A percentile compares a stretch with the other conserved stretches of the same genome.
These are phyloP conservation scores for Falco novaeseelandiae DNA, from an alignment of 2,797 vertebrate species.

Conservation along the genomic window DNA sequence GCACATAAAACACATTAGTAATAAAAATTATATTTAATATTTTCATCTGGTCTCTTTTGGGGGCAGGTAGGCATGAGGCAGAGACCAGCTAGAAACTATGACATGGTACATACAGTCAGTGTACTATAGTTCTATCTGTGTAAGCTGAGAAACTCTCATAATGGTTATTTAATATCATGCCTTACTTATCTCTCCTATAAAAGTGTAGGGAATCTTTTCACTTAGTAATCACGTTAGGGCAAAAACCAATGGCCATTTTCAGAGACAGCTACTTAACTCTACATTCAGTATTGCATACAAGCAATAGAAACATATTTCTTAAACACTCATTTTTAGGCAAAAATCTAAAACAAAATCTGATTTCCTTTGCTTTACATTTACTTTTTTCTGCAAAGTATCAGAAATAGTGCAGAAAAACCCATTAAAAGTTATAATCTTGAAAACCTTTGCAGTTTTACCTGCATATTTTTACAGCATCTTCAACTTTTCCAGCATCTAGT, in stretches of 20 bases:
- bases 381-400: neutral
- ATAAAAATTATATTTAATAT: neutral
- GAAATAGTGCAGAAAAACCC: neutral
- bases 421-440: neutral
- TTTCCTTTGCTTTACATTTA: neutral
- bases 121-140: neutral
- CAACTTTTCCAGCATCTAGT: constrained; percentile 83
- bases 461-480: constrained; percentile 87
- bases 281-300: neutral
- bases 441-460: constrained; percentile 76
- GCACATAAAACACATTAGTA: neutral
- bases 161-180: neutral
- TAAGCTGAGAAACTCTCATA: neutral
- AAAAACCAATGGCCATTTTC: neutral
- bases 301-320: neutral
- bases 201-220: neutral
- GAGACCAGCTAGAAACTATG: neutral
- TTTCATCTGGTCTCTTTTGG: neutral
- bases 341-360: fast-evolving
- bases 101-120: neutral
- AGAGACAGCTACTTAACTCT: neutral
- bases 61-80: neutral
- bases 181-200: neutral
- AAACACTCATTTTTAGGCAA: neutral
- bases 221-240: neutral